Base-by-base conservation (phyloP, 2,888 invertebrate genomes). In the Polydrusus tereticollis region DNA sequence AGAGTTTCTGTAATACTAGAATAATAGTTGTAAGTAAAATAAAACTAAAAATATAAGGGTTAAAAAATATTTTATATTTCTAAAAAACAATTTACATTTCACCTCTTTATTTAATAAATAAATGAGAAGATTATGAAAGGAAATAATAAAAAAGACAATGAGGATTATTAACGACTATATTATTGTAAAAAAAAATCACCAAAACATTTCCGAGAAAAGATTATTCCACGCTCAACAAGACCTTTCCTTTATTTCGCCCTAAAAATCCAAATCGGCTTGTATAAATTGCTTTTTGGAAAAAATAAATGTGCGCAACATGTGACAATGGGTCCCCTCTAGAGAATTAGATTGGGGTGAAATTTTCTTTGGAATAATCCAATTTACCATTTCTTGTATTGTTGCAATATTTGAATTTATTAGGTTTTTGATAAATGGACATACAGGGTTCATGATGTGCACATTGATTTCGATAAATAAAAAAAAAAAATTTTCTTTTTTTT, bases 201-300 rank as follows among this genome's bases (percentile, higher is more conserved):
- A 5, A n/a, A 47, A 47, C 47, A 47, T 23, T 47, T 47, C 47
- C 47, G n/a, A 12, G 23, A 47, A 21, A 47, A 47, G 23, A 23
- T 21, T 47, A 23, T 47, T n/a, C 21, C 21, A 21, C n/a, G 23
- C n/a, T 47, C 23, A 47, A 45, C 45, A 10, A 45, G 45, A 47
- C 23, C 47, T 47, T 47, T 47, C 47, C 23, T 47, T 47, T 23
- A 47, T 47, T 47, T 47, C 21, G 6, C 47, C 47, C 23, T 23
- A 20, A 23, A 47, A 47, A 47, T 47, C 47, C n/a, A 47, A 47
- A 47, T 47, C 20, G 47, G 47, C 47, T 47, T 47, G 47, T 47
- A 47, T 47, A 47, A 47, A 47, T 20, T 47, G 23, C 47, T 47
- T 41, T n/a, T 47, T 47, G 47, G 47, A 47, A 47, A 47, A 47